phyloP scores from a whole-genome alignment of 2,888 invertebrate genomes.

The Drosophila leonis region DNA sequence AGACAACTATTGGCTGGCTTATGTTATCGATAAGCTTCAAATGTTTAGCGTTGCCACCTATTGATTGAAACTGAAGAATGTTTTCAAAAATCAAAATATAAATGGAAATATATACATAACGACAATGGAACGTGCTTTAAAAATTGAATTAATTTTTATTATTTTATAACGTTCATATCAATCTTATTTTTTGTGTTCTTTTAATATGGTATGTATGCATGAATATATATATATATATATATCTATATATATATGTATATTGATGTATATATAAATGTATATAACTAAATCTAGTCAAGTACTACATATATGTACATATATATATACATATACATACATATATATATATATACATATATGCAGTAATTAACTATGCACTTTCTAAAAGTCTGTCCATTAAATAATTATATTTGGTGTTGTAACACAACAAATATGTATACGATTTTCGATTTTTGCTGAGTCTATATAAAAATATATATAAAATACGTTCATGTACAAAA shows the following conservation, averaged over 20 bases:
- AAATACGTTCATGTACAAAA: slow-evolving; percentile 50
- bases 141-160: slow-evolving; percentile 53
- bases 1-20: neutral
- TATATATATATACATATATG: slow-evolving; percentile 2
- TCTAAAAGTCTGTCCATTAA: slow-evolving; percentile 51
- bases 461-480: slow-evolving; percentile 41
- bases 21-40: neutral
- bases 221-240: slow-evolving; percentile 6
- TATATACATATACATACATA: neutral
- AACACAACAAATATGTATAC: slow-evolving; percentile 54
- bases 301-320: slow-evolving; percentile 2
- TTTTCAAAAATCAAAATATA: too few relatives aligned
- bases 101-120: neutral
- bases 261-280: slow-evolving; percentile 1
- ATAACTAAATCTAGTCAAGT: slow-evolving; percentile 3
- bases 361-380: slow-evolving; percentile 41
- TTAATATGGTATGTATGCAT: slow-evolving; percentile 39
- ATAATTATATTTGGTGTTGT: slow-evolving; percentile 52
- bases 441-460: slow-evolving; percentile 25
- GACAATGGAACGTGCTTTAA: slow-evolving; percentile 13
- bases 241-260: slow-evolving; percentile 2
- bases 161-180: slow-evolving; percentile 49
- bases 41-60: slow-evolving; percentile 6
- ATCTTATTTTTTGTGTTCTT: slow-evolving; percentile 15
- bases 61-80: neutral